These are phyloP conservation scores for Crotalus horridus DNA, from an alignment of 2,113 vertebrate genomes.

Conservation along the genomic window DNA sequence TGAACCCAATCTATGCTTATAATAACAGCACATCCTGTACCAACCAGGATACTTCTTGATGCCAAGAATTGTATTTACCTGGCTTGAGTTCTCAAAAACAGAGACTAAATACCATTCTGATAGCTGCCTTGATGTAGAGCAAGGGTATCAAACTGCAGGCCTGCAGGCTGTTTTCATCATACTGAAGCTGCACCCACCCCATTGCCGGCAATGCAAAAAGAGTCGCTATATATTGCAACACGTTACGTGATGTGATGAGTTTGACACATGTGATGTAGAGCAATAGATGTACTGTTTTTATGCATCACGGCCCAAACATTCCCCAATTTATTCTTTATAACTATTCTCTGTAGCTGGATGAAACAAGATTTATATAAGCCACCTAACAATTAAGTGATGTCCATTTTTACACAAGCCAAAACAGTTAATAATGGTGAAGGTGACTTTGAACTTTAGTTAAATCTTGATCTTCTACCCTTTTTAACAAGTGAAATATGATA, in stretches of 20 bases:
- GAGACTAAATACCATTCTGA: neutral
- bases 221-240: too few species aligned
- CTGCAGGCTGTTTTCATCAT: too few species aligned
- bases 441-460: neutral
- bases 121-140: neutral
- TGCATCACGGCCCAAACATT: neutral
- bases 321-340: neutral
- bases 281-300: neutral
- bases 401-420: neutral
- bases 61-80: neutral
- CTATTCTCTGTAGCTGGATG: too few species aligned
- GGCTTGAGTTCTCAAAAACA: neutral
- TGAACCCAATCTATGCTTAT: neutral
- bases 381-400: neutral
- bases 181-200: too few species aligned
- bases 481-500: neutral
- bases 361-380: neutral
- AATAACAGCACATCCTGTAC: neutral
- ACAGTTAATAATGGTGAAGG: neutral
- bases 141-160: too few species aligned
- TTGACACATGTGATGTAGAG: neutral
- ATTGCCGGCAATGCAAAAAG: too few species aligned
- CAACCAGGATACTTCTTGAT: neutral
- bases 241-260: too few species aligned
- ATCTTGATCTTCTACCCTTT: neutral